Evolutionary conservation across 2,888 invertebrate genomes (phyloP), one percentile per base, ranked within the genome.

Genomic region (Trachelus iudaicus): DNA sequence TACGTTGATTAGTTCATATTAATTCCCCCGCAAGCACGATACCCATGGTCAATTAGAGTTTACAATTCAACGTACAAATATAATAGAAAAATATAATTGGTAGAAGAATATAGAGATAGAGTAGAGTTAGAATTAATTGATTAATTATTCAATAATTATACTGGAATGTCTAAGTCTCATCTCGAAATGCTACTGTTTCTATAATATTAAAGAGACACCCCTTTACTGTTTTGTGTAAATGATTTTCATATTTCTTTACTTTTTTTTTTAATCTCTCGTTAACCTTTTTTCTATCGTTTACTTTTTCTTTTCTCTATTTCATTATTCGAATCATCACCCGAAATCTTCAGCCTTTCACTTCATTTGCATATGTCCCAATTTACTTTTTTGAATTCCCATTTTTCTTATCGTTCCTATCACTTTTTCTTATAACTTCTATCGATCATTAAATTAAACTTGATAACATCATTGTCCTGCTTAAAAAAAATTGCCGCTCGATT

Each of bases 31-130:
- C 71, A 71, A 33, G 33, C 71, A 34, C 71, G 31, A 71, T 34
- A 71, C 71, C 23, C 71, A 85, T 87, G 85, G 87, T 91, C 89
- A 86, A 87, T 89, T 90, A 88, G 87, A 89, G 88, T 89, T 89
- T 90, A 90, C 86, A 90, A 90, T 90, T 90, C 87, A 91, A 91
- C 91, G 90, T 91, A 91, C 90, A 91, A 91, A 91, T 91, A 88
- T 89, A 91, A 91, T 91, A 91, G 91, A 91, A 91, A 91, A 91
- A 91, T 91, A 91, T 91, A 91, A 90, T 91, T 86, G 89, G 90
- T 91, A 90, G 90, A 91, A 91, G 90, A 90, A 91, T 89, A 89
- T 90, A 91, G 90, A 90, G 90, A 90, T 91, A 90, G 89, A 89
- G 86, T 88, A 90, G 90, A 90, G 91, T 89, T 90, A 90, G 88